Base-by-base conservation (phyloP, 2,113 vertebrate genomes). In the Saguinus imperator region DNA sequence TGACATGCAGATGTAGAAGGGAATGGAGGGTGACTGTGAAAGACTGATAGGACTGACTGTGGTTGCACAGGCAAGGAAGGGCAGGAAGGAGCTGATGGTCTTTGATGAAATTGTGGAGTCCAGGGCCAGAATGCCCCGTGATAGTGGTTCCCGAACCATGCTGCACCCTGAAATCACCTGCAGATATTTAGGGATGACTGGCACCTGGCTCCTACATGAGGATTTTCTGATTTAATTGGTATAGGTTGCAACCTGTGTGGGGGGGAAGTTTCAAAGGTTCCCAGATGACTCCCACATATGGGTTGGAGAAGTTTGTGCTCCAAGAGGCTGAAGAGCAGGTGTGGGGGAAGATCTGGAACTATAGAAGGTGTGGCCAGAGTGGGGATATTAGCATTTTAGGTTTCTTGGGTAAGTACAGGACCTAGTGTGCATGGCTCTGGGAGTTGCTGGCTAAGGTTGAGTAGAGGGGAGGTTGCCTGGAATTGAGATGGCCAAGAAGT, bases 231-330 rank as follows among this genome's bases (percentile, higher is more conserved):
- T 45, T 61, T 73, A 52, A 58, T 61, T 32, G 29, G 4, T 52
- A 12, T 48, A 20, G n/a, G 20, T 6, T 11, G 12, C 1, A 29
- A 3, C 57, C 37, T 37, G 17, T 50, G 2, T 40, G 0, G 43
- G 27, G 40, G 27, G 40, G 64, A 18, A 18, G 37, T 45, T 66
- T 8, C 2, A 50, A 18, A 40, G 72, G 8, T 48, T 57, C 21
- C 45, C 12, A 14, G 64, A n/a, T 40, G 83, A 40, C 48, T 81
- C 45, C 61, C 27, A 64, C 61, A 27, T 5, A 64, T 12, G 25
- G 6, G 17, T 27, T 61, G 40, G 27, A 77, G 32, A 37, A 66
- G 32, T 37, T 70, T 68, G 58, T 37, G 40, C 12, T 64, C 43
- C 18, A 23, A 43, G 68, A 37, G 25, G 40, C 18, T 12, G 43